Percentiles rank a stretch among this genome's conserved stretches.
Evolutionary conservation across 1,140 invertebrate species (phyloP).

Genomic region (Hirudo medicinalis): DNA sequence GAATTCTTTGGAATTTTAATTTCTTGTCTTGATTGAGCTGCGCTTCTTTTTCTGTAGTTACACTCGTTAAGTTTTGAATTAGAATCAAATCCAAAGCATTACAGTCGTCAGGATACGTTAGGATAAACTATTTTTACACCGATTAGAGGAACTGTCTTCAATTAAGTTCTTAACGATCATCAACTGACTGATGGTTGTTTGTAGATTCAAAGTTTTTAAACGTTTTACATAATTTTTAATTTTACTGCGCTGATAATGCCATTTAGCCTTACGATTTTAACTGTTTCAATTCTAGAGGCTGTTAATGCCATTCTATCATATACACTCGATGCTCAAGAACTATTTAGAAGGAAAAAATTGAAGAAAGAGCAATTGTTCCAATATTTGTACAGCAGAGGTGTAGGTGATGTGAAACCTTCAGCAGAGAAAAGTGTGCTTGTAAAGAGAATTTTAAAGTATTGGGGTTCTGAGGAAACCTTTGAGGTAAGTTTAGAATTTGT

Average conservation of each 20-base stretch:
- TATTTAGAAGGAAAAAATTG: conserved; percentile 10
- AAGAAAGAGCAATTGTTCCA: neutral
- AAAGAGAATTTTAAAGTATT: conserved; percentile 3
- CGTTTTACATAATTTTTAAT: neutral
- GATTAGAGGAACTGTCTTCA: neutral
- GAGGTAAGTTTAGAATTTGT: neutral
- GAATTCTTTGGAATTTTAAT: neutral
- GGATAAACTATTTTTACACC: neutral
- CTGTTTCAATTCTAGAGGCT: neutral
- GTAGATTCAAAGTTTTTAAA: neutral
- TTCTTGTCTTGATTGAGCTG: neutral
- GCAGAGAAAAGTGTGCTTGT: neutral
- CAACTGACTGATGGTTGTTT: too few species aligned
- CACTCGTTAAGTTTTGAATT: too few species aligned
- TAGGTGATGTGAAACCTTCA: neutral
- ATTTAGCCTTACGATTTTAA: neutral
- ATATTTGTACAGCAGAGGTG: neutral
- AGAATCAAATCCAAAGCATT: neutral
- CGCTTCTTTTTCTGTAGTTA: too few species aligned
- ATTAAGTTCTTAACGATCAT: neutral
- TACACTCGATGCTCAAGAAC: neutral
- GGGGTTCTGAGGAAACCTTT: neutral
- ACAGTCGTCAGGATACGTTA: neutral
- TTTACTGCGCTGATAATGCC: too few species aligned
- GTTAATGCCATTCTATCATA: conserved; percentile 2